Evolutionary conservation across 2,797 vertebrate species (phyloP), one percentile per base, ranked within the genome.

Genomic region (Epinephelus coioides): DNA sequence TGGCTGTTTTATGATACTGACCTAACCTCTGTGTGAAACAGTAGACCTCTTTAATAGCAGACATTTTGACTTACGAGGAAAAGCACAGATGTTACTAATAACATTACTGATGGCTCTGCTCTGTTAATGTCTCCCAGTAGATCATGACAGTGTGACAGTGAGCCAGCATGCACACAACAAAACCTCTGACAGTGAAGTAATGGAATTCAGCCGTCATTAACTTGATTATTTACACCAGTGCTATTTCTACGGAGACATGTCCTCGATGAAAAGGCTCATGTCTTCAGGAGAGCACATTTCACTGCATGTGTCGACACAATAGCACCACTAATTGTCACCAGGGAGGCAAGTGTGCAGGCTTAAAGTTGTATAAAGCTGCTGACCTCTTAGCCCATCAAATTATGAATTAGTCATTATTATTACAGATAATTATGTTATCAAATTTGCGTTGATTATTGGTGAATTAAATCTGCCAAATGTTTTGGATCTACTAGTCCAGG

Each of bases 311-410:
- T 56, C 30, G 6, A 18, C 12, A 55, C 25, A 53, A 0, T n/a
- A 5, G 18, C 21, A 50, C 23, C 18, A 0, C 9, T 3, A 15
- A 19, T 0, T 0, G 21, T 51, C 30, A 46, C 27, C 0, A n/a
- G n/a, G n/a, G 2, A 56, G 13, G 25, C 21, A 34, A 34, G 30
- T 34, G 30, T 34, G 30, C 7, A 34, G 7, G 34, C 34, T 34
- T 1, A 34, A 34, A 34, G 34, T 34, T 34, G 34, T 34, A 34
- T 34, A 34, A 34, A 34, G 7, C 6, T 34, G 34, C 34, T 34
- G 7, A 34, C 6, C 34, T 34, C 34, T 34, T 34, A 7, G 34
- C 34, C 6, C 7, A 2, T 34, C 8, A 34, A 34, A 6, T 44
- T 17, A 44, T 27, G 8, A 21, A 43, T 43, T 43, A 43, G 40